A percentile compares a stretch with the other conserved stretches of the same genome.
phyloP scores from a whole-genome alignment of 2,797 vertebrate species.

The Percopsis omiscomaycus region DNA sequence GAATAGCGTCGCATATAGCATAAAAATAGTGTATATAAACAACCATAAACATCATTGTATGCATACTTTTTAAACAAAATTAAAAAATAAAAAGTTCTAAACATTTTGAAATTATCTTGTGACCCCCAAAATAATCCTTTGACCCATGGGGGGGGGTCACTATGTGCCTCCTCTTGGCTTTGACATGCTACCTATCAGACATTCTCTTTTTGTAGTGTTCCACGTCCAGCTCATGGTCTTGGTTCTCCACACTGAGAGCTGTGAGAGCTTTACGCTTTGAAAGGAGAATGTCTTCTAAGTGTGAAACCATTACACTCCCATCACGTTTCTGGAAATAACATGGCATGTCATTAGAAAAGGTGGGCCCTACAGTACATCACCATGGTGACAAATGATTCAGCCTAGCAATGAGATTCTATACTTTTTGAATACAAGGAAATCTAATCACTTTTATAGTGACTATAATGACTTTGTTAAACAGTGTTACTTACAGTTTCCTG shows the following conservation, averaged over 20 bases:
- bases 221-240: slow-evolving; percentile 58
- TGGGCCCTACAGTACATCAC: not conserved
- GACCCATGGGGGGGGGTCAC: not conserved
- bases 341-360: slow-evolving; percentile 5
- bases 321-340: slow-evolving; percentile 67
- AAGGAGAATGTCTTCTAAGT: slow-evolving; percentile 58
- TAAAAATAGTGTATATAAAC: no score
- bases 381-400: not conserved
- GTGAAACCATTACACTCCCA: slow-evolving; percentile 63
- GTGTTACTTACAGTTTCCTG: slow-evolving; percentile 66
- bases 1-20: no score
- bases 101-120: no score
- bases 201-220: slow-evolving; percentile 65
- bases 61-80: no score
- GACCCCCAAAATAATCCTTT: no score
- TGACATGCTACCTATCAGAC: slow-evolving; percentile 58
- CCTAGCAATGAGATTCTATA: no score
- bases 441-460: not conserved
- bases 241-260: slow-evolving; percentile 63
- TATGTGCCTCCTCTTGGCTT: not conserved
- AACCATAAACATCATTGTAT: no score
- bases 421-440: not conserved
- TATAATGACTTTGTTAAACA: not conserved
- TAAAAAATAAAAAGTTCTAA: no score
- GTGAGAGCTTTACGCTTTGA: slow-evolving; percentile 51